Evolutionary conservation across 1,140 invertebrate genomes (phyloP).

Genomic region (Ridgeia piscesae): DNA sequence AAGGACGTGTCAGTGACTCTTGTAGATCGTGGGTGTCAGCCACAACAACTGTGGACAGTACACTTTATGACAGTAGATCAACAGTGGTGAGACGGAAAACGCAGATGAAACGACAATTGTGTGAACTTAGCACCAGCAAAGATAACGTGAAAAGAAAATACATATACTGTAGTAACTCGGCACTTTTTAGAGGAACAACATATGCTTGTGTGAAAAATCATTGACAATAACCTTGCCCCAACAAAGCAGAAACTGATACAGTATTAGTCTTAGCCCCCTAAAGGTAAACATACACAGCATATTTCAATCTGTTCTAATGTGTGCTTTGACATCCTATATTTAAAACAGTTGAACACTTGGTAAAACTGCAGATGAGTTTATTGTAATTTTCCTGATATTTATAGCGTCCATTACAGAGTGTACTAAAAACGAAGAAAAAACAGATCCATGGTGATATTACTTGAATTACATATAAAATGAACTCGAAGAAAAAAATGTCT

Average conservation of each 20-base stretch:
- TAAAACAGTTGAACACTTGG: neutral
- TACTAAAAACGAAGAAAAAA: too few relatives aligned
- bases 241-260: neutral
- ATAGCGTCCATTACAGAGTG: neutral
- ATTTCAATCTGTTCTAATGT: neutral
- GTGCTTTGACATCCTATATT: neutral
- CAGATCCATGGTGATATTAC: too few relatives aligned
- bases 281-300: neutral
- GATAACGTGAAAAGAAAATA: neutral
- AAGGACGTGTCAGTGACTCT: neutral
- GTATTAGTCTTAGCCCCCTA: too few relatives aligned
- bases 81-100: neutral
- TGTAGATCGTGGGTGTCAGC: neutral
- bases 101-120: neutral
- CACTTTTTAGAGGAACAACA: neutral
- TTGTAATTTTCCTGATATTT: neutral
- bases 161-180: neutral
- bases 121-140: neutral
- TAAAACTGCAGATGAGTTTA: neutral
- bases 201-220: neutral
- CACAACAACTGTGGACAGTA: neutral
- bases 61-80: neutral
- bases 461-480: too few relatives aligned
- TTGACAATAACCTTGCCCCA: neutral
- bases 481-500: too few relatives aligned